Evolutionary conservation across 1,140 invertebrate species (phyloP), one percentile per base, ranked within the genome.

Genomic region (Wiebesia pumilae): DNA sequence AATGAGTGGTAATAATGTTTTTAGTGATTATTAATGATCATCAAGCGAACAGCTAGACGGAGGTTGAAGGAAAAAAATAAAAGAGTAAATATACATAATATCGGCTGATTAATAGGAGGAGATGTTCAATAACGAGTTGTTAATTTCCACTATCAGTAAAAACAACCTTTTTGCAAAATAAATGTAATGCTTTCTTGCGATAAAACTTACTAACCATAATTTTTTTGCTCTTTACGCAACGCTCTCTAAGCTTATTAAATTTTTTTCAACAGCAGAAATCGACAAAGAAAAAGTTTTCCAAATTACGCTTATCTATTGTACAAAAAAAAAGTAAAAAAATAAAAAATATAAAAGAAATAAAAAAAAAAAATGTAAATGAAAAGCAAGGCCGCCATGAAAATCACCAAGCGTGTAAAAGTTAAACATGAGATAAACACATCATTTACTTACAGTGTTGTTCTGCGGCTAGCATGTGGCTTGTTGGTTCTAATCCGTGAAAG

Each of bases 101-200:
- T 88, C 78, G 88, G 84, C 88, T 90, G 88, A 90, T 89, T 89
- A 89, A 82, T 87, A 54, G 88, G 88, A 54, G 88, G 88, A 83
- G 88, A 86, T 84, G 84, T 91, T 88, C 88, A 88, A 90, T 89
- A 62, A 90, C 27, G 38, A 83, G 67, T 91, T 93, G 91, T 93
- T 91, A 92, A 92, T 91, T 92, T 83, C 90, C 89, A 89, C 88
- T 84, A 87, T 89, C 83, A 62, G 89, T 89, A 73, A 75, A 83
- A 82, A 82, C 6, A 27, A 87, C 47, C 90, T 90, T 91, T 92
- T 91, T 86, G 90, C 91, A 92, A 93, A n/a, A 93, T 93, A 92
- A 93, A 93, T 88, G 89, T 90, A 92, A 92, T 91, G 92, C 91
- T 93, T 93, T 92, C 84, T 90, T 90, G 90, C 88, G 87, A 90